A percentile compares a stretch with the other conserved stretches of the same genome.
phyloP scores from a whole-genome alignment of 2,797 vertebrate species.

The Anniella stebbinsi region DNA sequence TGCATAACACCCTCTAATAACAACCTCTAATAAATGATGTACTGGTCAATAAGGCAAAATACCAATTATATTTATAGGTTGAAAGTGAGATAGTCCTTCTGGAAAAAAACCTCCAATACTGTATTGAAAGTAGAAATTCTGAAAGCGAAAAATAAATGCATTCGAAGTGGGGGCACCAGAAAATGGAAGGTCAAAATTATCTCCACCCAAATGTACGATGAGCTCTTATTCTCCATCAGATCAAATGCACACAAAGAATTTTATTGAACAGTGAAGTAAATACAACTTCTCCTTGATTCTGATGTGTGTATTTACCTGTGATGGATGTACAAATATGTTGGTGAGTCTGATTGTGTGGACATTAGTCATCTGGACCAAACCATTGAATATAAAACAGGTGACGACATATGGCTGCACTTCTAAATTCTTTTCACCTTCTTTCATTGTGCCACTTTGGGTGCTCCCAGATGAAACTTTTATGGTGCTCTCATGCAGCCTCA shows the following conservation, averaged over 20 bases:
- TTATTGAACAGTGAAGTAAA: neutral
- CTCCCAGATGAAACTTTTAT: too few relatives aligned
- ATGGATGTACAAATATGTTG: conserved; percentile 24
- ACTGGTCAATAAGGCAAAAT: too few relatives aligned
- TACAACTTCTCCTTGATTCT: neutral
- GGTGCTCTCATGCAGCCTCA: too few relatives aligned
- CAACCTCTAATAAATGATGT: too few relatives aligned
- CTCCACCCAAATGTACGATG: neutral
- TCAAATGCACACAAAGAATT: neutral
- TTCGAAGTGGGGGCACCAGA: neutral
- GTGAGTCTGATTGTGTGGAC: neutral
- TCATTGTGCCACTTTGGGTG: neutral
- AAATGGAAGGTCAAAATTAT: neutral
- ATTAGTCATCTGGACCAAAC: neutral
- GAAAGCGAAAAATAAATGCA: too few relatives aligned
- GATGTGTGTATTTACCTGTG: conserved; percentile 32
- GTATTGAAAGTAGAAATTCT: too few relatives aligned
- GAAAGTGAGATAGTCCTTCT: too few relatives aligned
- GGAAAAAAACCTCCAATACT: too few relatives aligned
- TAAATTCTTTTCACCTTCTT: conserved; percentile 5
- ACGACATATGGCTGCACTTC: neutral
- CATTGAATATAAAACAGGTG: neutral
- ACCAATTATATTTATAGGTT: too few relatives aligned
- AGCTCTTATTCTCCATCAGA: neutral
- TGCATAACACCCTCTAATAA: too few relatives aligned